phyloP scores from a whole-genome alignment of 2,888 invertebrate genomes.

The Drosophila borborema region DNA sequence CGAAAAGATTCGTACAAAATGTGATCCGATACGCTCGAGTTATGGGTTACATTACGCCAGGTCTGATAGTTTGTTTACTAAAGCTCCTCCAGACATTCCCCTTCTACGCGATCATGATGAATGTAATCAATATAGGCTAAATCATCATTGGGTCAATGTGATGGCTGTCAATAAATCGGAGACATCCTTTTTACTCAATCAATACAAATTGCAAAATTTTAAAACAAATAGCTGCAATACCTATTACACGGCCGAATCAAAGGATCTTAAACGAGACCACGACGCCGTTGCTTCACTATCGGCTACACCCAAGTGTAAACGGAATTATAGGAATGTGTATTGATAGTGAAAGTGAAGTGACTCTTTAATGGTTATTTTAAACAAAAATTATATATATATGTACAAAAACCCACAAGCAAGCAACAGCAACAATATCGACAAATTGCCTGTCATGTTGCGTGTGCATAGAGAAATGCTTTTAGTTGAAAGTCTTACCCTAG shows the following conservation, averaged over 20 bases:
- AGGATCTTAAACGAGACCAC: conserved; percentile 13
- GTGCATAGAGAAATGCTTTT: conserved; percentile 59
- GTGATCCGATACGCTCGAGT: background rate
- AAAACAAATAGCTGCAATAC: conserved; percentile 1
- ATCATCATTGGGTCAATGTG: conserved; percentile 22
- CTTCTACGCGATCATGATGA: background rate
- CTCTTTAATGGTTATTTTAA: conserved; percentile 37
- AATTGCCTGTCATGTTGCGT: conserved; percentile 57
- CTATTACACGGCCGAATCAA: background rate
- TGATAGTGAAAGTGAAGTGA: conserved; percentile 44
- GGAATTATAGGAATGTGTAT: conserved; percentile 46
- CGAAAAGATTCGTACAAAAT: background rate
- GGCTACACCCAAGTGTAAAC: background rate
- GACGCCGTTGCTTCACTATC: background rate
- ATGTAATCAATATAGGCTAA: background rate
- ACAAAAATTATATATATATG: conserved; percentile 21
- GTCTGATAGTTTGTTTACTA: background rate
- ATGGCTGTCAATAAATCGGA: conserved; percentile 12
- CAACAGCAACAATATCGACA: conserved; percentile 38
- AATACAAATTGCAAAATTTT: conserved; percentile 1
- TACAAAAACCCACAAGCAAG: conserved; percentile 25
- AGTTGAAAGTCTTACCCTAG: conserved; percentile 44
- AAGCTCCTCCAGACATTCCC: accelerated
- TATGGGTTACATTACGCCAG: background rate
- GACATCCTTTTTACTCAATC: conserved; percentile 32